Conservation (phyloP, 1,140 invertebrate genomes). For the Acromyrmex charruanus region DNA sequence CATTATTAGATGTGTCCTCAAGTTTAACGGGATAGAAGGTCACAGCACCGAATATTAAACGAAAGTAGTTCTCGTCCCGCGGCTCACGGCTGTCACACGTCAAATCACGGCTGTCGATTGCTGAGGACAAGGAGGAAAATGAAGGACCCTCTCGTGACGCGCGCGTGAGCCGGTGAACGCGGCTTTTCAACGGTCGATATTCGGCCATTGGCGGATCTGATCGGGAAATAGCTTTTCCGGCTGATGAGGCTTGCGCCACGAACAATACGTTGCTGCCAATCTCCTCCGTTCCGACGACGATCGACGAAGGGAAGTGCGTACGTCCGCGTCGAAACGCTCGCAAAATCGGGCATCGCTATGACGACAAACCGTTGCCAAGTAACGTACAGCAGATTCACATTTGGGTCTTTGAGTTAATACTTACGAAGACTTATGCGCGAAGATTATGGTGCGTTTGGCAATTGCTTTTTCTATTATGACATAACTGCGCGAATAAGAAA, state of each 20-base stretch:
- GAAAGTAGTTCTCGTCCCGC: slow-evolving; percentile 3
- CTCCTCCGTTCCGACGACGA: slow-evolving; percentile 54
- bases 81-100: slow-evolving; percentile 26
- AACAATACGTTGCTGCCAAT: slow-evolving; percentile 75
- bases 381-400: not conserved
- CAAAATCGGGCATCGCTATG: slow-evolving; percentile 11
- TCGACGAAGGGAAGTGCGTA: slow-evolving; percentile 51
- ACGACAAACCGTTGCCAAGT: slow-evolving; percentile 14
- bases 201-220: slow-evolving; percentile 57
- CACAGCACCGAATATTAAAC: slow-evolving; percentile 4
- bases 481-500: not conserved
- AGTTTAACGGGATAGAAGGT: not conserved
- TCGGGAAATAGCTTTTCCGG: slow-evolving; percentile 75
- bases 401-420: not conserved
- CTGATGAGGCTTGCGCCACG: slow-evolving; percentile 60
- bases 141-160: slow-evolving; percentile 31
- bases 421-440: not conserved
- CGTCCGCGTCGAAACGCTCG: slow-evolving; percentile 6
- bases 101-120: slow-evolving; percentile 39
- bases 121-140: slow-evolving; percentile 48
- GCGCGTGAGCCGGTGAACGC: not conserved
- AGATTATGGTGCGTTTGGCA: not conserved
- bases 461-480: not conserved
- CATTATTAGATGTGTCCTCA: not conserved
- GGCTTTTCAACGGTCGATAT: slow-evolving; percentile 65